These are phyloP conservation scores for Pelosia muscerda DNA, from an alignment of 2,888 invertebrate species.

Conservation along the genomic window DNA sequence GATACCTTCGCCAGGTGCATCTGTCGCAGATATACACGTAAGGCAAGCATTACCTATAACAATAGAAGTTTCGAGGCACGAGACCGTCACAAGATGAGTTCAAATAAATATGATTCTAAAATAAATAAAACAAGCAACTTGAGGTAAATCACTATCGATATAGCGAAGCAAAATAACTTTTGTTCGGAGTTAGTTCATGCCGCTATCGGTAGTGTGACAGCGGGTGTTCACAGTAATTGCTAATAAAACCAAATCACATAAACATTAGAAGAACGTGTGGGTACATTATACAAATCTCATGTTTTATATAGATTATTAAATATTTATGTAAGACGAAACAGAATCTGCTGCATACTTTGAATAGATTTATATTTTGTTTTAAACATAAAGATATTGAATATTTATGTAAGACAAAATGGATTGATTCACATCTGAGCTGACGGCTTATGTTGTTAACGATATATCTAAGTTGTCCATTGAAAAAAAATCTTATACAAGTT, in stretches of 20 bases:
- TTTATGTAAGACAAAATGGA: conserved; percentile 7
- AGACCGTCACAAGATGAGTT: not conserved
- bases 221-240: too few species aligned
- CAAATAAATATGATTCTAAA: too few species aligned
- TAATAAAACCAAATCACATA: not conserved
- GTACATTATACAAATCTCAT: not conserved
- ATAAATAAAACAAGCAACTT: too few species aligned
- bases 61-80: not conserved
- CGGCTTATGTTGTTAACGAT: not conserved
- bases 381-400: not conserved
- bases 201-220: too few species aligned
- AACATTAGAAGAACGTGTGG: not conserved
- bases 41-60: not conserved
- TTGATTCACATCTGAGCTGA: not conserved
- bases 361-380: not conserved
- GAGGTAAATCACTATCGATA: too few species aligned
- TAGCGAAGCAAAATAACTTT: too few species aligned
- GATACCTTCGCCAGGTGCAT: not conserved
- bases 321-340: not conserved
- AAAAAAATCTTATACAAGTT: conserved; percentile 11
- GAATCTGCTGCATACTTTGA: not conserved
- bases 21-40: not conserved
- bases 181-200: too few species aligned
- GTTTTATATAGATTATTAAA: not conserved
- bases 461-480: not conserved